phyloP scores from a whole-genome alignment of 2,797 vertebrate species.

The Mareca penelope region DNA sequence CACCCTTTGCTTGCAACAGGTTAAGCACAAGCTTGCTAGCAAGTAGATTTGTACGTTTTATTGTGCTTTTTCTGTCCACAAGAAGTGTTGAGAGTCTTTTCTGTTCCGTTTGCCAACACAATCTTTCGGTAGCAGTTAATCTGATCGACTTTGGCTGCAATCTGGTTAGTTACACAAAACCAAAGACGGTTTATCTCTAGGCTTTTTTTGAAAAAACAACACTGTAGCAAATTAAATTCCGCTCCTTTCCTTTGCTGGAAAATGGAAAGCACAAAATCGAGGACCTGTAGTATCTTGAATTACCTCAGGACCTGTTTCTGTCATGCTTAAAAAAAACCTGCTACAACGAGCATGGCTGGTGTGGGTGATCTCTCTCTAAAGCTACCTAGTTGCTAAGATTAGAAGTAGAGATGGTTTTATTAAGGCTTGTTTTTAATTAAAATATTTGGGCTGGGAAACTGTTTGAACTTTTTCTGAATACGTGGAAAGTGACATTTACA shows the following conservation, averaged over 20 bases:
- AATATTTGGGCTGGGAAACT: neutral
- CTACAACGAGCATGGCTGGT: neutral
- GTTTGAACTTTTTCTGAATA: neutral
- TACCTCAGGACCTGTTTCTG: conserved; percentile 8
- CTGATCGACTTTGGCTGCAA: neutral
- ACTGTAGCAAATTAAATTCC: neutral
- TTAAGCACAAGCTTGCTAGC: neutral
- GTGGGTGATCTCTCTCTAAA: neutral
- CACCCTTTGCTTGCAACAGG: neutral
- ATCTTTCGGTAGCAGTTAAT: conserved; percentile 11
- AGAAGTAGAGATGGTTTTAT: neutral
- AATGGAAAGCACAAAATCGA: conserved; percentile 16
- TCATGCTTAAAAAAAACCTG: neutral
- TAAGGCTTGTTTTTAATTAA: neutral
- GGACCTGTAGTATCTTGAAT: neutral
- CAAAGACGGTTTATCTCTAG: neutral
- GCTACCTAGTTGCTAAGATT: neutral
- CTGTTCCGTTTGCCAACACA: neutral
- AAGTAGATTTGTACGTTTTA: neutral
- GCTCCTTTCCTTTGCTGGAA: conserved; percentile 12
- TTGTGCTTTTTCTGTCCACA: neutral
- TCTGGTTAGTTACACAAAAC: neutral
- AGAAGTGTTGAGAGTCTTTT: neutral
- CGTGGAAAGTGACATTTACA: neutral
- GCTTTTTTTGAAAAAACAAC: neutral